Evolutionary conservation across 2,888 invertebrate species (phyloP), one percentile per base, ranked within the genome.

Genomic region (Coleophora deauratella): DNA sequence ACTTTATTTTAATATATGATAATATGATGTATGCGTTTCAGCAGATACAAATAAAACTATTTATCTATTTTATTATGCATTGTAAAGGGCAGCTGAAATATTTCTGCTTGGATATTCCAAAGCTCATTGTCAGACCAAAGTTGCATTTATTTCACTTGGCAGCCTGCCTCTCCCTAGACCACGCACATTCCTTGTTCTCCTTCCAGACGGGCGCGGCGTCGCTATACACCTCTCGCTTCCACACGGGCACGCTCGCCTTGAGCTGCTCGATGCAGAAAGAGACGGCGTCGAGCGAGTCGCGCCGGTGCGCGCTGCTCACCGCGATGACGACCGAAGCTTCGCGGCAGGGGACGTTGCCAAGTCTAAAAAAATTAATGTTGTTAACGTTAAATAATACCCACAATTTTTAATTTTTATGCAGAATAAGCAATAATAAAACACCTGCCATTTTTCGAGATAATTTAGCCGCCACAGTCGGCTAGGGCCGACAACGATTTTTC

Each of bases 171-270:
- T 61, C 50, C 66, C 62, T 88, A 47, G 90, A 88, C 95, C 95
- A 95, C 77, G 87, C 84, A 87, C 95, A 94, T 87, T 95, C 95
- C 44, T 86, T 86, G 70, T 95, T 95, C 71, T 93, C 92, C 74
- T 95, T 95, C 95, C 95, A 95, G 11, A 86, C 81, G 0, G 79
- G 73, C 0, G 85, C 76, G 14, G 88, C 75, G 38, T 87, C 87
- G 21, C 79, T 88, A 71, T 97, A 98, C 15, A 94, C 85, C 86
- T 98, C 98, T 72, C 97, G 97, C 77, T 98, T 98, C 97, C 98
- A 98, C 45, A 98, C 96, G 0, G 98, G 97, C 28, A 97, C 97
- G 21, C 88, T 88, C 41, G 91, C 89, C 72, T 98, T 98, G 1
- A 98, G 85, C 42, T 88, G 88, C 54, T 98, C 93, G 50, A 98